phyloP scores from a whole-genome alignment of 1,140 invertebrate genomes.

The Drosophila rufa region DNA sequence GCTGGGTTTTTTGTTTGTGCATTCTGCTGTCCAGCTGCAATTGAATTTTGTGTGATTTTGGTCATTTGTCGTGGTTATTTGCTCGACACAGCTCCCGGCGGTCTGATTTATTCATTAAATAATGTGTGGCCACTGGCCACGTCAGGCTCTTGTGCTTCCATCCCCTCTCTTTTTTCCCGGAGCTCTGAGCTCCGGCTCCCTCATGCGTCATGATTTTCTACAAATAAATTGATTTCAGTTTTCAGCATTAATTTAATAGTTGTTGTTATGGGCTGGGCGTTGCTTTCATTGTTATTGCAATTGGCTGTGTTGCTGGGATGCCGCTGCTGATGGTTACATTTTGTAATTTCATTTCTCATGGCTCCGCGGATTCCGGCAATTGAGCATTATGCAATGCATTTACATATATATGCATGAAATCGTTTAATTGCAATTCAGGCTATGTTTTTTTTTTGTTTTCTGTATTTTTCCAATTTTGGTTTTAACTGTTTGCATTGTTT shows the following conservation, averaged over 20 bases:
- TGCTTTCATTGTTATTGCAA: conserved; percentile 59
- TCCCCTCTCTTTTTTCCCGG: not conserved
- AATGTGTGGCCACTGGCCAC: conserved; percentile 27
- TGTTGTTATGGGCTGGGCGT: conserved; percentile 50
- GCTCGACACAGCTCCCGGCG: conserved; percentile 11
- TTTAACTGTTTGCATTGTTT: conserved; percentile 51
- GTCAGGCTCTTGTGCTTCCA: not conserved
- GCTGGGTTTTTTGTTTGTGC: conserved; percentile 8
- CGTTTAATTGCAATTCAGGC: conserved; percentile 60
- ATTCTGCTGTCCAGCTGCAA: conserved; percentile 10
- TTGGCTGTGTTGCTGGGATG: conserved; percentile 20
- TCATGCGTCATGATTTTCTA: conserved; percentile 57
- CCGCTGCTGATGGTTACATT: conserved; percentile 51
- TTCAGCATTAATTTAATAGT: conserved; percentile 66
- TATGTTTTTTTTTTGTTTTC: conserved; percentile 4
- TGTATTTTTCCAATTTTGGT: conserved; percentile 28
- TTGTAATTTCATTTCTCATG: conserved; percentile 62
- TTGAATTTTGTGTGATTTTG: conserved; percentile 59
- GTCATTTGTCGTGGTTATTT: conserved; percentile 52
- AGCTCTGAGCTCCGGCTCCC: conserved; percentile 1
- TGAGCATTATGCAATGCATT: conserved; percentile 52
- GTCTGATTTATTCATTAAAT: conserved; percentile 61
- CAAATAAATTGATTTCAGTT: conserved; percentile 67
- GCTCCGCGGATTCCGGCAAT: conserved; percentile 48
- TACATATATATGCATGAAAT: conserved; percentile 53